A percentile compares a stretch with the other conserved stretches of the same genome.
phyloP scores from a whole-genome alignment of 2,888 invertebrate genomes.

The Aleiodes testaceus region DNA sequence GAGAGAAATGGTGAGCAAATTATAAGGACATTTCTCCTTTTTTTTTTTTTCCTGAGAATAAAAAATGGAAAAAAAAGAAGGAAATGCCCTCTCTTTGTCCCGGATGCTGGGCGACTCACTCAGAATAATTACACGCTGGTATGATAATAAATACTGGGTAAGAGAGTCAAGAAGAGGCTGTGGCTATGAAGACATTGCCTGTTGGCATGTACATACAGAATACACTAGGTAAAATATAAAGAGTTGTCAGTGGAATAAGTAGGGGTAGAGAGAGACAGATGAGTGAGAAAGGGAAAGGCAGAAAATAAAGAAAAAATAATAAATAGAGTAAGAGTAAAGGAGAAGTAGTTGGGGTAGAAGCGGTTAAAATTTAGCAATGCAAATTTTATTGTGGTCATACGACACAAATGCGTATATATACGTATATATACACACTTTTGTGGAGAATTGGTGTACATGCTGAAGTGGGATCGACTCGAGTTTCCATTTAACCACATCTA shows the following conservation, averaged over 20 bases:
- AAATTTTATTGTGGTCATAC: constrained; percentile 52
- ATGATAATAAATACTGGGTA: constrained; percentile 24
- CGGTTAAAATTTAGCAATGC: constrained; percentile 55
- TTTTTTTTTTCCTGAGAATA: background rate
- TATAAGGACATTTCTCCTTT: constrained; percentile 2
- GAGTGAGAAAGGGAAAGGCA: background rate
- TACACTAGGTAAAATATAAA: constrained; percentile 20
- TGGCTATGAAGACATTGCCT: background rate
- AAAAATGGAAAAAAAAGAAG: too few relatives aligned
- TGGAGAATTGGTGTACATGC: constrained; percentile 23
- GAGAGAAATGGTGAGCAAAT: constrained; percentile 45
- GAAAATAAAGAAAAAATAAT: constrained; percentile 21
- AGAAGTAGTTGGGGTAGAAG: constrained; percentile 41
- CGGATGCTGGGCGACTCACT: constrained; percentile 23
- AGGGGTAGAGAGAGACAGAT: constrained; percentile 5
- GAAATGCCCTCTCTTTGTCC: constrained; percentile 18
- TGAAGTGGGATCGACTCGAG: constrained; percentile 10
- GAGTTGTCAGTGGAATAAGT: constrained; percentile 39
- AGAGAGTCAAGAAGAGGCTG: constrained; percentile 18
- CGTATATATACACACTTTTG: constrained; percentile 18
- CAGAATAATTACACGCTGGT: constrained; percentile 29
- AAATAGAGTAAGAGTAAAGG: constrained; percentile 17
- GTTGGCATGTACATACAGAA: background rate
- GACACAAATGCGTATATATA: constrained; percentile 27
- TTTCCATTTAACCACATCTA: constrained; percentile 25